Evolutionary conservation across 2,888 invertebrate species (phyloP), one percentile per base, ranked within the genome.

Genomic region (Dorcus parallelipipedus): DNA sequence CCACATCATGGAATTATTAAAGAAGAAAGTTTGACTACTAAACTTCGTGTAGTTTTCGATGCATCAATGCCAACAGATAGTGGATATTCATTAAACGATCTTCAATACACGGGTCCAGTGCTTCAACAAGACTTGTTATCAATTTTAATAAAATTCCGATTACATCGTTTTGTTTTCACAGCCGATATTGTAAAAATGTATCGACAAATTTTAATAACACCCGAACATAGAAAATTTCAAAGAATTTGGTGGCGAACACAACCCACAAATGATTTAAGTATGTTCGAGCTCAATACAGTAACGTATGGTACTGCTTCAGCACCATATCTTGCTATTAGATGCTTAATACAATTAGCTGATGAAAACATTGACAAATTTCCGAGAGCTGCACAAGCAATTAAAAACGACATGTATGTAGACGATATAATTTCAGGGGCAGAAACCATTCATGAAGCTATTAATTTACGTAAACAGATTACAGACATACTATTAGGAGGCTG

Each of bases 281-380:
- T 49, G 0, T 68, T 59, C 43, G 45, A 54, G 3, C 38, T 68
- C 7, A 60, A 52, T 7, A 66, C 65, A 0, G 64, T 69, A 3
- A 65, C 65, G 0, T 70, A 66, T 45, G 67, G 69, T 3, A 59
- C 61, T 2, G 52, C 64, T 0, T 52, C 60, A 10, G 64, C 69
- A 3, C 61, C 67, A 7, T 69, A 59, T 57, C 48, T 67, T 9
- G 66, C 68, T 0, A 56, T 60, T 7, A 56, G 62, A 42, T 52
- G 60, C 9, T 47, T 69, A n/a, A 60, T 54, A n/a, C 48, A 65
- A 51, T 47, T 65, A 39, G 64, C 69, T 0, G 26, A 49, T 1
- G 53, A 63, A 33, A 33, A 33, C 6, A 33, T 5, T 33, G 3
- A 33, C 26, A 33, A 0, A 33, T 33, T 3, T 33, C 26, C 26